Evolutionary conservation across 53 echinoderm and acorn worm genomes (phyloP), one percentile per base, ranked within the genome.

Genomic region (Stichopus horrens): DNA sequence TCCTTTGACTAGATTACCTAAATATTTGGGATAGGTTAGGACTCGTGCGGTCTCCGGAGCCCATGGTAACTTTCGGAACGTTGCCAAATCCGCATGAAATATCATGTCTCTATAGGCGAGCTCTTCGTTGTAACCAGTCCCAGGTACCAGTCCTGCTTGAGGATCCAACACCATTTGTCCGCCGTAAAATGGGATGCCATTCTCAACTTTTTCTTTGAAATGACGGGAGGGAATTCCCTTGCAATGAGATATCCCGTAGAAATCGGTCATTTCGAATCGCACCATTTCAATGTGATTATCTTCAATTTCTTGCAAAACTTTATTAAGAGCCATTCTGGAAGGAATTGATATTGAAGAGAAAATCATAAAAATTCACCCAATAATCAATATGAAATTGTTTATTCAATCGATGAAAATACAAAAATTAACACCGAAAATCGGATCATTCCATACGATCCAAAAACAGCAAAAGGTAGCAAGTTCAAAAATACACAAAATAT

Each of bases 11-110:
- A 88, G 54, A n/a, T 88, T 82, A 21, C 91, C 91, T 59, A 88
- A 37, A 76, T 75, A 88, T 9, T 81, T 88, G 2, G 95, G 92
- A 23, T 92, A 94, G 11, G 77, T 90, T 86, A 97, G 67, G 68
- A 97, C 90, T 9, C 90, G 83, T 13, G 94, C 97, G 9, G 97
- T 97, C 14, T 92, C 81, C 16, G 59, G 37, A 6, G 68, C 90
- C 97, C 97, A 97, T 2, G 97, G 97, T 21, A 97, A 53, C 16
- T 87, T 83, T 63, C 90, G 91, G 75, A 94, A 97, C 57, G 97
- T 92, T 59, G 76, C 76, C 5, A 95, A 86, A 73, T 97, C 97
- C 16, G 97, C 92, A 19, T 90, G 53, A 83, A 88, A 92, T 21
- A 91, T 86, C 20, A 76, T 92, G 60, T 97, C 97, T 5, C 59